Conservation (phyloP, 35 echinoderm and acorn worm species). For the Heliocidaris tuberculata region DNA sequence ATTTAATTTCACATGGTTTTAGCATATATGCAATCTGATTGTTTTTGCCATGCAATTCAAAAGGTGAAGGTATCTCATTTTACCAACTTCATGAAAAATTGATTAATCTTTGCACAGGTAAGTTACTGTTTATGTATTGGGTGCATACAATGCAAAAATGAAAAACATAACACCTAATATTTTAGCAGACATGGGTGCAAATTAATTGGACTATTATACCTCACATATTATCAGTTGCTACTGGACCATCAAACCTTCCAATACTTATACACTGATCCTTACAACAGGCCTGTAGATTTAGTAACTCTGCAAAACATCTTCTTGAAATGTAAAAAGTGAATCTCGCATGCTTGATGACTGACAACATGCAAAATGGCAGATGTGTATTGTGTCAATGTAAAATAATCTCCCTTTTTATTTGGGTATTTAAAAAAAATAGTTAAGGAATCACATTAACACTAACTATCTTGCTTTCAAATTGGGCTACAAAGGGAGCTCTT, state of each 20-base stretch:
- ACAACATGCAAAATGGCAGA: neutral
- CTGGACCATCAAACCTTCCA: neutral
- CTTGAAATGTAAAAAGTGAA: neutral
- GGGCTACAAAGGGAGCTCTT: neutral
- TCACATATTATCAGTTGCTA: neutral
- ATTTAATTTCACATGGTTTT: neutral
- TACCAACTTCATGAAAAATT: neutral
- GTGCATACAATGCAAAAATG: neutral
- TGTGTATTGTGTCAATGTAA: neutral
- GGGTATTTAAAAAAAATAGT: neutral
- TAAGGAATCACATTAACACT: neutral
- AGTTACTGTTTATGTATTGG: neutral
- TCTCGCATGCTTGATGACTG: no score
- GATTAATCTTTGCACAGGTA: neutral
- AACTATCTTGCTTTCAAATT: neutral
- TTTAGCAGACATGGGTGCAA: neutral
- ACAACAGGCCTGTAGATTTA: neutral
- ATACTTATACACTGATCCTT: neutral
- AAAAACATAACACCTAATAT: neutral
- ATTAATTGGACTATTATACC: neutral
- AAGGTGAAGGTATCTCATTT: no score
- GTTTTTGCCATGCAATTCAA: neutral
- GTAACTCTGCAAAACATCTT: neutral
- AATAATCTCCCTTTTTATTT: neutral
- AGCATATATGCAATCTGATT: neutral